These are phyloP conservation scores for Drosophila micromelanica DNA, from an alignment of 1,140 invertebrate species.

Conservation along the genomic window DNA sequence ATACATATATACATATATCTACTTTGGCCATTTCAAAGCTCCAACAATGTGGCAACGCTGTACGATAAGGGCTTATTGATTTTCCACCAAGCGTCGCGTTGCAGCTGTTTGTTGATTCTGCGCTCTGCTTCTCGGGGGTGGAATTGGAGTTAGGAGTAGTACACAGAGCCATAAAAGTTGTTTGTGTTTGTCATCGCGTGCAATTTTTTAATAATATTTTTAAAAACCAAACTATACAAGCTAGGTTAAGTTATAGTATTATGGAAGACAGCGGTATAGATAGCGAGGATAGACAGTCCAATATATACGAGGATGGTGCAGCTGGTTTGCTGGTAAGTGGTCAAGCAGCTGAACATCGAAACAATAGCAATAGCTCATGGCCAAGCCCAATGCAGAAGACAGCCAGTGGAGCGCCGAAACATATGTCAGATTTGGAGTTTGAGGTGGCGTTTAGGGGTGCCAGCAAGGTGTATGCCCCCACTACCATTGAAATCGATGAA, in stretches of 20 bases:
- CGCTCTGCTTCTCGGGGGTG: conserved; percentile 55
- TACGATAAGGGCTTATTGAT: conserved; percentile 65
- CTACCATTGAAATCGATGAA: conserved; percentile 76
- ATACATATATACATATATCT: neutral
- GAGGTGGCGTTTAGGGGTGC: conserved; percentile 76
- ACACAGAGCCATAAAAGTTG: conserved; percentile 56
- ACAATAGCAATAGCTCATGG: conserved; percentile 44
- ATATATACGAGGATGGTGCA: conserved; percentile 69
- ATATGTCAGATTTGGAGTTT: conserved; percentile 78
- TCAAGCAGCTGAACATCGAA: conserved; percentile 1
- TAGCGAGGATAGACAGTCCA: conserved; percentile 80
- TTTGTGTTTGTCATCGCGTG: conserved; percentile 69
- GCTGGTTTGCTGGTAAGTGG: conserved; percentile 67
- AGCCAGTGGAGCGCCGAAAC: conserved; percentile 73
- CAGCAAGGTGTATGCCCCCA: conserved; percentile 72
- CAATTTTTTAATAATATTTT: conserved; percentile 33
- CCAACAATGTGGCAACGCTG: conserved; percentile 56
- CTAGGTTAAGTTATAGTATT: conserved; percentile 16
- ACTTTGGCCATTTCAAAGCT: conserved; percentile 30
- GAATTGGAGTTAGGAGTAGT: conserved; percentile 67
- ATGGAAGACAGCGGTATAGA: conserved; percentile 84
- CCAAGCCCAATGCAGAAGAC: conserved; percentile 61
- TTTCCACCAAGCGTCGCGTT: conserved; percentile 43
- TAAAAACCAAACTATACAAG: neutral
- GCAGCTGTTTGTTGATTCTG: conserved; percentile 71